A percentile compares a stretch with the other conserved stretches of the same genome.
phyloP scores from a whole-genome alignment of 2,888 invertebrate species.

The Netelia inedita region DNA sequence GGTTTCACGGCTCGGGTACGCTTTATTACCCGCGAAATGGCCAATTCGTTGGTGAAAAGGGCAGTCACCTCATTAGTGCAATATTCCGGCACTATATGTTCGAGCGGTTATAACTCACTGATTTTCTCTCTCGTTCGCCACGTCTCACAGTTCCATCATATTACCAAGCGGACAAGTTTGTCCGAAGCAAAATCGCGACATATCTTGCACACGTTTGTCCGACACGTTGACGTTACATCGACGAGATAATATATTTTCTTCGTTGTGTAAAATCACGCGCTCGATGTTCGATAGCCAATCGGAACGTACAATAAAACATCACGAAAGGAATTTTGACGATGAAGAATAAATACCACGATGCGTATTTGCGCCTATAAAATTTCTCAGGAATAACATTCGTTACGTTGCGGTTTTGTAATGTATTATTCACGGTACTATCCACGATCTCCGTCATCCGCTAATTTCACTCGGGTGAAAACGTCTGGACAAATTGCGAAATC shows the following conservation, averaged over 20 bases:
- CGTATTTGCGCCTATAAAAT: slow-evolving; percentile 34
- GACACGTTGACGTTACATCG: slow-evolving; percentile 37
- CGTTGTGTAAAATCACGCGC: slow-evolving; percentile 65
- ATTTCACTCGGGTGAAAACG: slow-evolving; percentile 32
- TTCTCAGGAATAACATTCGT: slow-evolving; percentile 46
- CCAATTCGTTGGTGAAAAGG: slow-evolving; percentile 77
- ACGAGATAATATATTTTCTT: slow-evolving; percentile 62
- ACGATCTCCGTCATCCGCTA: slow-evolving; percentile 12
- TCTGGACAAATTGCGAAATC: slow-evolving; percentile 41
- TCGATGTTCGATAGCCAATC: slow-evolving; percentile 47
- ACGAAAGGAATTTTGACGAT: slow-evolving; percentile 22
- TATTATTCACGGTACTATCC: neutral
- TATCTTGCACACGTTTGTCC: neutral
- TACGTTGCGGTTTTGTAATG: slow-evolving; percentile 19
- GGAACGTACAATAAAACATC: neutral
- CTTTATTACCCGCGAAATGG: slow-evolving; percentile 79
- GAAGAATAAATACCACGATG: slow-evolving; percentile 32
- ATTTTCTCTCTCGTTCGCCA: slow-evolving; percentile 25
- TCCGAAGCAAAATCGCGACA: slow-evolving; percentile 44
- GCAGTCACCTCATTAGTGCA: slow-evolving; percentile 79
- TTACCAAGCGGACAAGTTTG: slow-evolving; percentile 13
- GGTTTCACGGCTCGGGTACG: slow-evolving; percentile 70
- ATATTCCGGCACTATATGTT: slow-evolving; percentile 44
- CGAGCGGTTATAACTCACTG: slow-evolving; percentile 34
- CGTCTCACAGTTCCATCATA: slow-evolving; percentile 17